Evolutionary conservation across 2,888 invertebrate genomes (phyloP).

Genomic region (Leistus spinibarbis): DNA sequence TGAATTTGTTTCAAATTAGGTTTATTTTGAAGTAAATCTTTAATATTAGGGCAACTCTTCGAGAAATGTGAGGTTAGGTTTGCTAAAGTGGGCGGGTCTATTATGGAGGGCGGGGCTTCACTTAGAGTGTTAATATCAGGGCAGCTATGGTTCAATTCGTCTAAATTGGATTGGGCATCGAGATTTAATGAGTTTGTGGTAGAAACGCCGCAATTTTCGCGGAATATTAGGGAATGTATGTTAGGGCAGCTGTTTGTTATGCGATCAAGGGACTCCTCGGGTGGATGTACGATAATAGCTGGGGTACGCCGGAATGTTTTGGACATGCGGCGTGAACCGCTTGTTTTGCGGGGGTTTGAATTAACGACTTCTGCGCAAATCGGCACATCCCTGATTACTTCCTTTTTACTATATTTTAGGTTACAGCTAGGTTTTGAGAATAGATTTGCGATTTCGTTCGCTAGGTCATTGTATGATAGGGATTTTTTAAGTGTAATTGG

Average conservation of each 20-base stretch:
- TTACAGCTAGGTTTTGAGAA: constrained; percentile 47
- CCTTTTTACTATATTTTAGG: not conserved
- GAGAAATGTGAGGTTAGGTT: constrained; percentile 21
- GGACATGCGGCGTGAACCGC: constrained; percentile 48
- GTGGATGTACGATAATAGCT: constrained; percentile 51
- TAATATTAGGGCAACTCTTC: constrained; percentile 23
- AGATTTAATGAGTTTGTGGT: not conserved
- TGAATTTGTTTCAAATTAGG: not conserved
- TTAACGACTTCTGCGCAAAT: constrained; percentile 24
- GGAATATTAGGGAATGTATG: constrained; percentile 43
- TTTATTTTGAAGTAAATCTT: not conserved
- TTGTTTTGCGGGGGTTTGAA: constrained; percentile 45
- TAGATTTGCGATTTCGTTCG: constrained; percentile 53
- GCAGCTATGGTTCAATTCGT: constrained; percentile 35
- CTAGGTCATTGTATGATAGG: constrained; percentile 53
- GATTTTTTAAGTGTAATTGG: constrained; percentile 47
- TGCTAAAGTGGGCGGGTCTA: not conserved
- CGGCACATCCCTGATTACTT: not conserved
- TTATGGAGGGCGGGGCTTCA: not conserved
- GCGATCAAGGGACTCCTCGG: constrained; percentile 46
- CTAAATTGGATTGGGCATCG: not conserved
- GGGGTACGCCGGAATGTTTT: constrained; percentile 52
- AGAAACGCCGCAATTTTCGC: constrained; percentile 17
- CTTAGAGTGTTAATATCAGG: constrained; percentile 26
- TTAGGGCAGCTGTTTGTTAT: constrained; percentile 55